These are phyloP conservation scores for Cephus rjabovi DNA, from an alignment of 2,888 invertebrate genomes.

Conservation along the genomic window DNA sequence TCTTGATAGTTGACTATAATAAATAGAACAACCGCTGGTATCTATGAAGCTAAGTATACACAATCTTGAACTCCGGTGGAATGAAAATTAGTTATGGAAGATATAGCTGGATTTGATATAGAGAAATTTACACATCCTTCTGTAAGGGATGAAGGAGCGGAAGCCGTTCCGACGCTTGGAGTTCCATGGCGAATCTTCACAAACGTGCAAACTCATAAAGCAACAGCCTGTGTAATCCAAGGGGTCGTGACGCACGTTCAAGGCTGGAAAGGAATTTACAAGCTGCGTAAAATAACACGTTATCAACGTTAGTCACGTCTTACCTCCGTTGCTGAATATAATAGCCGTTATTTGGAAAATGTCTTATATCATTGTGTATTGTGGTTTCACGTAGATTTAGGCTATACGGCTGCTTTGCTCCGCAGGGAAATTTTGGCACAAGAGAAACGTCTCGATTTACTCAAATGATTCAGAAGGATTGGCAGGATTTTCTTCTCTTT, in stretches of 20 bases:
- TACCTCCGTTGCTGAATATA: neutral
- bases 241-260: constrained; percentile 3
- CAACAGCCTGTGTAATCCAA: constrained; percentile 26
- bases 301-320: neutral
- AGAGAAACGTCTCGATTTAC: neutral
- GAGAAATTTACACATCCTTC: neutral
- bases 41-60: neutral
- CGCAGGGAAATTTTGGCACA: neutral
- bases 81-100: neutral
- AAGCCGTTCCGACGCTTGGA: constrained; percentile 34
- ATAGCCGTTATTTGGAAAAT: neutral
- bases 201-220: constrained; percentile 49
- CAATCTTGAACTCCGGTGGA: neutral
- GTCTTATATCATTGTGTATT: neutral
- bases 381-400: neutral
- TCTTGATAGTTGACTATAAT: neutral
- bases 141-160: constrained; percentile 17
- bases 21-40: neutral
- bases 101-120: neutral
- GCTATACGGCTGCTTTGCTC: neutral
- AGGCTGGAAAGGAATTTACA: neutral
- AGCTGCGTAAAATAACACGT: neutral
- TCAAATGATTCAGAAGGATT: neutral
- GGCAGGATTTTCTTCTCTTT: neutral
- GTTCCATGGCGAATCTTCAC: constrained; percentile 50